phyloP scores from a whole-genome alignment of 2,113 vertebrate genomes.

The Hippoglossus stenolepis region DNA sequence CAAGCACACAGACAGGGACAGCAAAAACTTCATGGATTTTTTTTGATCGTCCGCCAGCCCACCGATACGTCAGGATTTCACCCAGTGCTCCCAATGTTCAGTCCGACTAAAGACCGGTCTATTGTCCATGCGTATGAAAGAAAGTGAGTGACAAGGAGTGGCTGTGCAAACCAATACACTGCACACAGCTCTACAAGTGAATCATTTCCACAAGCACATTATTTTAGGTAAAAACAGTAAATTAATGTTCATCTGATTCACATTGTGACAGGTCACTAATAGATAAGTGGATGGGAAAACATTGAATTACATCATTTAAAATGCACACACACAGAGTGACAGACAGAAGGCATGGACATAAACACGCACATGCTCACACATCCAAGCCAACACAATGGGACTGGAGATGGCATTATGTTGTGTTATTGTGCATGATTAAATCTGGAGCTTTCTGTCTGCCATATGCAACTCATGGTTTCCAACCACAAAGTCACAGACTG shows the following conservation, averaged over 20 bases:
- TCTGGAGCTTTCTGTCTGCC: constrained; percentile 43
- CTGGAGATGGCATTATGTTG: constrained; percentile 30
- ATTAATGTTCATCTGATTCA: neutral
- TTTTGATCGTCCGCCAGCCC: neutral
- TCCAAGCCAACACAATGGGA: constrained; percentile 22
- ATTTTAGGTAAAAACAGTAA: neutral
- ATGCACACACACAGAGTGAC: neutral
- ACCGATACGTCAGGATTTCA: too few relatives aligned
- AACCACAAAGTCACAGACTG: constrained; percentile 55
- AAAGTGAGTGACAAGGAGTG: too few relatives aligned
- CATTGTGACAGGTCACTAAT: neutral
- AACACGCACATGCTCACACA: neutral
- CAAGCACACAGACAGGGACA: neutral
- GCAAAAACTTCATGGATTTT: neutral
- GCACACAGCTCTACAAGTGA: neutral
- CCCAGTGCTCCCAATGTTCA: too few relatives aligned
- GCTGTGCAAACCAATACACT: too few relatives aligned
- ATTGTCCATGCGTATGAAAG: too few relatives aligned
- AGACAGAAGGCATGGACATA: neutral
- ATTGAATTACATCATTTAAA: neutral
- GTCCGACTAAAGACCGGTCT: too few relatives aligned
- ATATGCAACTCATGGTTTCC: constrained; percentile 48
- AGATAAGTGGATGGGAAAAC: neutral
- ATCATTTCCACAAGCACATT: neutral
- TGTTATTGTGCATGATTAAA: constrained; percentile 50